A percentile compares a stretch with the other conserved stretches of the same genome.
Conservation (phyloP, 2,888 invertebrate species). For the Dynastes maya region DNA sequence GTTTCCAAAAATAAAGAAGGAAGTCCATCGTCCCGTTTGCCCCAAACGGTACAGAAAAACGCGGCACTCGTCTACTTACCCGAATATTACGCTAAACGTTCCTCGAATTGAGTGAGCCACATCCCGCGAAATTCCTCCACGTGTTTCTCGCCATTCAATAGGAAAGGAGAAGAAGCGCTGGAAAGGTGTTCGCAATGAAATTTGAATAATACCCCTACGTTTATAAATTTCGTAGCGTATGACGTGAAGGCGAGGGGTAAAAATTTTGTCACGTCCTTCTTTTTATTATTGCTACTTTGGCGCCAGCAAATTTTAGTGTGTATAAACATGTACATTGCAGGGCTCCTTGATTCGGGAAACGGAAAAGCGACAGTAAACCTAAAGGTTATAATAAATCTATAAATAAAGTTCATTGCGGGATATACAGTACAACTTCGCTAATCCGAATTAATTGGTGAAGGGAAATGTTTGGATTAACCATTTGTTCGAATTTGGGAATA, state of each 20-base stretch:
- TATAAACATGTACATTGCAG: background rate
- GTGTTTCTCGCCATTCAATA: slow-evolving; percentile 10
- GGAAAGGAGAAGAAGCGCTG: background rate
- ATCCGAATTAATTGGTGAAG: too few relatives aligned
- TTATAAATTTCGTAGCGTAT: slow-evolving; percentile 22
- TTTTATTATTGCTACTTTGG: slow-evolving; percentile 20
- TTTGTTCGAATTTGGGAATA: too few relatives aligned
- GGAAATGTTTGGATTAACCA: too few relatives aligned
- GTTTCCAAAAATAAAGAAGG: slow-evolving; percentile 11
- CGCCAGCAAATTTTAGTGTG: slow-evolving; percentile 13
- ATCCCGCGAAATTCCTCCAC: slow-evolving; percentile 23
- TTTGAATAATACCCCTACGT: slow-evolving; percentile 47
- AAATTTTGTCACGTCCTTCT: background rate
- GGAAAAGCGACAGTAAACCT: too few relatives aligned
- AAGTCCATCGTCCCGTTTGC: slow-evolving; percentile 16
- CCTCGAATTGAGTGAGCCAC: slow-evolving; percentile 33
- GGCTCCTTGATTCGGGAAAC: too few relatives aligned
- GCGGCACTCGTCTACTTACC: slow-evolving; percentile 11
- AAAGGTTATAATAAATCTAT: too few relatives aligned
- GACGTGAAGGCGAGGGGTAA: slow-evolving; percentile 2
- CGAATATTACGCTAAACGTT: slow-evolving; percentile 26
- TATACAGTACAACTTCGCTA: too few relatives aligned
- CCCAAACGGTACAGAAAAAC: background rate
- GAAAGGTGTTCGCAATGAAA: slow-evolving; percentile 41
- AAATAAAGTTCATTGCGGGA: too few relatives aligned